Evolutionary conservation across 2,113 vertebrate species (phyloP), one percentile per base, ranked within the genome.

Genomic region (Rafetus swinhoei): DNA sequence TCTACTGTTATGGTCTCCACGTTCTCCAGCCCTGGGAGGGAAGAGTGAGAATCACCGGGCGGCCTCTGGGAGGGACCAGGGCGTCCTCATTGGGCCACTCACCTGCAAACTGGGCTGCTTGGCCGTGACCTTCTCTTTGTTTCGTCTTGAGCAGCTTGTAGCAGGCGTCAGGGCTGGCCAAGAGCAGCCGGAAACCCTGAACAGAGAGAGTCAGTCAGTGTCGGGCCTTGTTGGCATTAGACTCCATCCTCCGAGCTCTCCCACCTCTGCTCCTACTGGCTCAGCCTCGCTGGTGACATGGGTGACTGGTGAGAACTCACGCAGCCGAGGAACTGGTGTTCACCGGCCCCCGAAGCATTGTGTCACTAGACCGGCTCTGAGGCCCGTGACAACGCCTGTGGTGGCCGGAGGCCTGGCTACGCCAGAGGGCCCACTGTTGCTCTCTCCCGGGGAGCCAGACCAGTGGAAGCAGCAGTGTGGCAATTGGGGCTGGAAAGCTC

Each of bases 121-220:
- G 52, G 3, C 99, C 99, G 0, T 99, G 97, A 16, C 99, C 99
- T 29, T 98, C 94, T 0, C 84, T 97, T 94, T 98, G 97, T 81
- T 99, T 97, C 55, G 98, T 97, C 96, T 96, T 97, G 97, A 99
- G 99, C 55, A 99, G 97, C 89, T 98, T 98, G 97, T 98, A 98
- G 90, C 97, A 99, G 54, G 99, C 97, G 0, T 95, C 97, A 2
- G 99, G 99, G 59, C 99, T 99, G 92, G 99, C 99, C 95, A 99
- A 97, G 84, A 99, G 98, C 93, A 99, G 97, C 3, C 99, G 98
- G 96, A 99, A 99, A 15, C 99, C 98, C 99, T 99, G 97, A 0
- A 57, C 0, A 92, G 19, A 76, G 35, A 96, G 18, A 93, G 19
- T 13, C 35, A 0, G 15, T 16, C 35, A 12, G 18, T 24, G 3